Conservation (phyloP, 2,888 invertebrate genomes). For the Mimachlamys varia region DNA sequence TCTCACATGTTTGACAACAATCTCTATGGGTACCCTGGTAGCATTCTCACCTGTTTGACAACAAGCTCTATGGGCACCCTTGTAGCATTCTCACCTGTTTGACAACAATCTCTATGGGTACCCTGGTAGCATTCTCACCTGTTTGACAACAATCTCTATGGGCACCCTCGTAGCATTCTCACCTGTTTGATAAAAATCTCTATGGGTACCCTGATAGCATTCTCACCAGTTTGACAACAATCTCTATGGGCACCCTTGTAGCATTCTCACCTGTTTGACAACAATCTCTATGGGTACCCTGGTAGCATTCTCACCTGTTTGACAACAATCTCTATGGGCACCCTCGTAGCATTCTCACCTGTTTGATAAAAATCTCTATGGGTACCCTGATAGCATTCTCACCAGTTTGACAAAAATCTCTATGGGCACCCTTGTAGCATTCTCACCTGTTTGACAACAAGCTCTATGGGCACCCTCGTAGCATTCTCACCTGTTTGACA, state of each 20-base stretch:
- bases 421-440: too few relatives aligned
- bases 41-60: conserved; percentile 71
- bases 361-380: conserved; percentile 73
- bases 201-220: conserved; percentile 69
- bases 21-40: conserved; percentile 66
- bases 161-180: conserved; percentile 67
- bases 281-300: too few relatives aligned
- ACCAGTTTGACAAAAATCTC: conserved; percentile 76
- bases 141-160: too few relatives aligned
- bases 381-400: conserved; percentile 68
- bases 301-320: too few relatives aligned
- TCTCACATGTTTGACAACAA: conserved; percentile 75
- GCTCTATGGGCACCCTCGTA: too few relatives aligned
- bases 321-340: too few relatives aligned
- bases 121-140: too few relatives aligned
- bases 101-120: too few relatives aligned
- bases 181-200: conserved; percentile 76
- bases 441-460: too few relatives aligned
- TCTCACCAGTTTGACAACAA: conserved; percentile 77
- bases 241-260: conserved; percentile 67
- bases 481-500: too few relatives aligned
- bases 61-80: conserved; percentile 71
- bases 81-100: too few relatives aligned
- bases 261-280: too few relatives aligned
- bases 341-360: conserved; percentile 73